Conservation (phyloP, 2,797 vertebrate genomes). For the Sebastes kiyomatsui region DNA sequence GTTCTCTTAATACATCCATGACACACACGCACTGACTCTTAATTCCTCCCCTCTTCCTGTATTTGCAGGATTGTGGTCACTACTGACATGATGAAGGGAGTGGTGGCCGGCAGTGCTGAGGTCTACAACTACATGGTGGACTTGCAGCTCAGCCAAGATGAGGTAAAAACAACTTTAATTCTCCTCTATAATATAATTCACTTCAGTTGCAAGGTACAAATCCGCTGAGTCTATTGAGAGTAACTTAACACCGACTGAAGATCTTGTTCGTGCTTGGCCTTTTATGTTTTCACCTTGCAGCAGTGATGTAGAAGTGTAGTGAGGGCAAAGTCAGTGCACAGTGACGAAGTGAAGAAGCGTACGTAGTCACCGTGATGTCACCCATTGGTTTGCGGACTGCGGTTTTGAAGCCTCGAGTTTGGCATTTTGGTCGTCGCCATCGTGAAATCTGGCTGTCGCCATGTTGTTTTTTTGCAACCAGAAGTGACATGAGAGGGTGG, state of each 20-base stretch:
- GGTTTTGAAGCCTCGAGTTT: too few species aligned
- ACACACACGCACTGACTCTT: not conserved
- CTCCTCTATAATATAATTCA: not conserved
- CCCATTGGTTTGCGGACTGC: too few species aligned
- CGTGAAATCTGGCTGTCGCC: too few species aligned
- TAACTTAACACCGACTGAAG: not conserved
- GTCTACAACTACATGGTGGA: constrained; percentile 85
- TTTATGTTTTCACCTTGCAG: not conserved
- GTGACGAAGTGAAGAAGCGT: not conserved
- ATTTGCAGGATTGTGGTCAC: constrained; percentile 88
- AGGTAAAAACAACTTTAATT: constrained; percentile 74
- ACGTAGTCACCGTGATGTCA: too few species aligned
- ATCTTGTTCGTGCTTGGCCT: not conserved
- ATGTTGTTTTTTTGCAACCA: too few species aligned
- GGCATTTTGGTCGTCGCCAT: too few species aligned
- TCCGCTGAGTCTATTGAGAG: not conserved
- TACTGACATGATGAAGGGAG: constrained; percentile 72
- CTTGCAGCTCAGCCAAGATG: constrained; percentile 77
- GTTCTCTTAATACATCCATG: too few species aligned
- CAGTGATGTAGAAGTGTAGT: not conserved
- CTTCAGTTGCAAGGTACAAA: not conserved
- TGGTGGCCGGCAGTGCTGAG: constrained; percentile 74
- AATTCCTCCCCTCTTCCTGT: not conserved
- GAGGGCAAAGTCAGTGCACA: not conserved
- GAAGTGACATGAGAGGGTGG: too few species aligned